A percentile compares a stretch with the other conserved stretches of the same genome.
These are phyloP conservation scores for Papilio polyxenes DNA, from an alignment of 1,140 invertebrate species.

Conservation along the genomic window DNA sequence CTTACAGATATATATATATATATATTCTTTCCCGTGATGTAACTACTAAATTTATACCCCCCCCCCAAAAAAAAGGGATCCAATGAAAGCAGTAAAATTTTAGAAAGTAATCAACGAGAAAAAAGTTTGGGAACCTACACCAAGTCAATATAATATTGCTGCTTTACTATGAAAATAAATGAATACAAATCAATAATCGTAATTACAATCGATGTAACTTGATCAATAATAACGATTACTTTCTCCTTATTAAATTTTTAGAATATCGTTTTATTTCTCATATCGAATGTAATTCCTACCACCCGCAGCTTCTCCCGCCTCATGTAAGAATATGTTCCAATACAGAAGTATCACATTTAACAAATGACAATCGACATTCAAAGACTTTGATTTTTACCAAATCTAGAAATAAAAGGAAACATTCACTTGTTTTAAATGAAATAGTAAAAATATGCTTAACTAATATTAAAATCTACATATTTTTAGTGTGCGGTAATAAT, in stretches of 20 bases:
- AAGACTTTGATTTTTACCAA: neutral
- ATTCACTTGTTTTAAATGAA: too few relatives aligned
- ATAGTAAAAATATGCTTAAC: too few relatives aligned
- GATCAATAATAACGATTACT: conserved; percentile 36
- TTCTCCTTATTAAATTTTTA: conserved; percentile 18
- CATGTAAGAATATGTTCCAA: neutral
- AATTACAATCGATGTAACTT: conserved; percentile 35
- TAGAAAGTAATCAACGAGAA: too few relatives aligned
- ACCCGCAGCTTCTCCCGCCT: neutral
- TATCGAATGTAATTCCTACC: neutral
- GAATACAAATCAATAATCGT: neutral
- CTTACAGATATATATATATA: too few relatives aligned
- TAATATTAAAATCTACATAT: too few relatives aligned
- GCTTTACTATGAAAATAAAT: neutral
- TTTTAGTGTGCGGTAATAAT: too few relatives aligned
- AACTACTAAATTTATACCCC: too few relatives aligned
- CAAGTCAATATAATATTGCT: neutral
- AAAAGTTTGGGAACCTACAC: too few relatives aligned
- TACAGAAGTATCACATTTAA: neutral
- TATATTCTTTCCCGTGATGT: too few relatives aligned
- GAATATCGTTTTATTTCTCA: neutral
- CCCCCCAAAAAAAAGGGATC: too few relatives aligned
- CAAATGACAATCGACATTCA: neutral
- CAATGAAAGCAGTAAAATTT: too few relatives aligned
- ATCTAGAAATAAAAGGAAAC: too few relatives aligned